A percentile compares a stretch with the other conserved stretches of the same genome.
Evolutionary conservation across 2,888 invertebrate genomes (phyloP).

Genomic region (Dorcus parallelipipedus): DNA sequence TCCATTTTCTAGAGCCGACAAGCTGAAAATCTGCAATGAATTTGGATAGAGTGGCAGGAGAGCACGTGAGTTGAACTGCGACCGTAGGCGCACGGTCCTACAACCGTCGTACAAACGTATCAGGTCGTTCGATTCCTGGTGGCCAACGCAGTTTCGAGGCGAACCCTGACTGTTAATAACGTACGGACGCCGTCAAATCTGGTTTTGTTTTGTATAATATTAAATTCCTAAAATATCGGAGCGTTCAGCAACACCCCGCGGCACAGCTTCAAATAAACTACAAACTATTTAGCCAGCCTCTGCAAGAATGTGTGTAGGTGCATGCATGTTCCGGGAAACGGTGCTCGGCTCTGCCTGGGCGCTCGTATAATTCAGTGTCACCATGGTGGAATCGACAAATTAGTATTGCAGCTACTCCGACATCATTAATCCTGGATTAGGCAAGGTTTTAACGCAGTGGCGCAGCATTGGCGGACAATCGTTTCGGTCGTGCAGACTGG

Average conservation of each 20-base stretch:
- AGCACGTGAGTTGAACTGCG: too few relatives aligned
- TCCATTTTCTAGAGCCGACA: constrained; percentile 48
- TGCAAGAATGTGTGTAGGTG: constrained; percentile 21
- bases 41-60: constrained; percentile 44
- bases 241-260: constrained; percentile 27
- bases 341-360: constrained; percentile 19
- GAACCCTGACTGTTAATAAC: constrained; percentile 1
- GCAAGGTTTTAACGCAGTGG: constrained; percentile 45
- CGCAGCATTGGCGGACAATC: constrained; percentile 41
- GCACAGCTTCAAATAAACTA: constrained; percentile 28
- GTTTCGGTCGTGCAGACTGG: constrained; percentile 16
- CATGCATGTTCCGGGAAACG: constrained; percentile 5
- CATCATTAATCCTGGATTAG: constrained; percentile 50
- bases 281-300: constrained; percentile 27
- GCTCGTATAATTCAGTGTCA: constrained; percentile 49
- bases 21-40: constrained; percentile 51
- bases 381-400: constrained; percentile 51
- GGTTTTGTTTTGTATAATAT: constrained; percentile 29
- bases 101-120: too few relatives aligned
- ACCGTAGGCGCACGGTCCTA: too few relatives aligned
- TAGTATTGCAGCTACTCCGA: constrained; percentile 51
- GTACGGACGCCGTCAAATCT: constrained; percentile 11
- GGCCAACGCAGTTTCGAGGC: neutral
- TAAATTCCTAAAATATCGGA: constrained; percentile 37
- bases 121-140: neutral